phyloP scores from a whole-genome alignment of 2,113 vertebrate genomes.

The Oryzias melastigma region DNA sequence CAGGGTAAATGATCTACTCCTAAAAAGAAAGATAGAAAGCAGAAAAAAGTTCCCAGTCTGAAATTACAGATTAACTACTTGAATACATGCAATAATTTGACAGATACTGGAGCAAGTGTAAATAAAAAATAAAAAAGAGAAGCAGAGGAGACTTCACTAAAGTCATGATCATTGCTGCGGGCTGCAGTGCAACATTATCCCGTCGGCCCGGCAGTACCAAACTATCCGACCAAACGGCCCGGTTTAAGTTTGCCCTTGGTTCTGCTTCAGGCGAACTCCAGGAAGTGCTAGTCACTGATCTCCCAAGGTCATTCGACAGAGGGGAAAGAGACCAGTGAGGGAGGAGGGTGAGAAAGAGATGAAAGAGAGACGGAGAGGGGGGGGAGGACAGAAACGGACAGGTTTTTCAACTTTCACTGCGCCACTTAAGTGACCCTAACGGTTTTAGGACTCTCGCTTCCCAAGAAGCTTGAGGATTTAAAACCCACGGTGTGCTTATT shows the following conservation, averaged over 20 bases:
- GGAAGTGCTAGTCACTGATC: constrained; percentile 78
- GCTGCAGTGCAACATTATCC: constrained; percentile 35
- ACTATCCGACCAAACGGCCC: constrained; percentile 21
- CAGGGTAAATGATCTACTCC: constrained; percentile 76
- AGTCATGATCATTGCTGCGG: constrained; percentile 18
- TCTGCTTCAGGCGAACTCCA: constrained; percentile 75
- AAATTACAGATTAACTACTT: constrained; percentile 75
- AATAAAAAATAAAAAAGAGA: not conserved
- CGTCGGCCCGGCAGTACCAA: constrained; percentile 16
- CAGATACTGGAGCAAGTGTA: constrained; percentile 27
- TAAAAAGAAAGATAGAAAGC: constrained; percentile 49
- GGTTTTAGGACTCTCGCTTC: constrained; percentile 37
- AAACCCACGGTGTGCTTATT: constrained; percentile 16
- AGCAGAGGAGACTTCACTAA: not conserved
- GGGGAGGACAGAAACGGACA: constrained; percentile 44
- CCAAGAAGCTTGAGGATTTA: constrained; percentile 34
- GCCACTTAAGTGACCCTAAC: constrained; percentile 58
- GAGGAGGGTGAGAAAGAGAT: constrained; percentile 40
- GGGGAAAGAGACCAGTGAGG: constrained; percentile 66
- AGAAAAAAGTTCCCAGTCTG: constrained; percentile 49
- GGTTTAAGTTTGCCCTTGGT: constrained; percentile 90
- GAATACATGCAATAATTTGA: constrained; percentile 16
- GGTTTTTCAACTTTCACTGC: constrained; percentile 74
- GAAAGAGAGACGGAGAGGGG: constrained; percentile 44
- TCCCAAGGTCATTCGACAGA: constrained; percentile 92